Evolutionary conservation across 2,888 invertebrate species (phyloP).

Genomic region (Rhimphoctona megacephalus): DNA sequence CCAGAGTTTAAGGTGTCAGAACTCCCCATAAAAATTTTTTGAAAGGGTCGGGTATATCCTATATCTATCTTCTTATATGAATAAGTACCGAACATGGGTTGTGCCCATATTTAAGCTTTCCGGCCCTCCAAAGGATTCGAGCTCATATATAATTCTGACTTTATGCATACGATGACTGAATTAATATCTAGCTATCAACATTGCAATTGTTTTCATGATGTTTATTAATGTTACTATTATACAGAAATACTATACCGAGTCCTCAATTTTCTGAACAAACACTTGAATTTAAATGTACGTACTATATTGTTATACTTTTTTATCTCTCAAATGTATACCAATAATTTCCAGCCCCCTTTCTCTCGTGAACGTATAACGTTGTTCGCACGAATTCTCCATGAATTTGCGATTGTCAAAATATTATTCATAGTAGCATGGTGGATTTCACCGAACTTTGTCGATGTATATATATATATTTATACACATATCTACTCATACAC

Average conservation of each 20-base stretch:
- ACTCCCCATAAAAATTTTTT: neutral
- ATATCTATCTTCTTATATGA: neutral
- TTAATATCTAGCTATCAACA: neutral
- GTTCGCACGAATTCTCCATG: conserved; percentile 29
- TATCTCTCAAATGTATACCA: conserved; percentile 13
- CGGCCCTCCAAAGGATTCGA: neutral
- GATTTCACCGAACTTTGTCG: conserved; percentile 47
- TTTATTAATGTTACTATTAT: neutral
- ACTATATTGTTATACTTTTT: neutral
- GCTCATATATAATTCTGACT: neutral
- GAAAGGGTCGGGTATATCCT: too few relatives aligned
- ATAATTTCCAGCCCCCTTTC: conserved; percentile 16
- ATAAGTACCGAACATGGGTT: neutral
- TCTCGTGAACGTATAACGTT: neutral
- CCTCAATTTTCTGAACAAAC: neutral
- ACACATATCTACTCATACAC: conserved; percentile 24
- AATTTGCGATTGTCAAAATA: conserved; percentile 59
- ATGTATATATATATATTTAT: conserved; percentile 11
- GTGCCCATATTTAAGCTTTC: neutral
- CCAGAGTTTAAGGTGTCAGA: neutral
- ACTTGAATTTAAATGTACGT: too few relatives aligned
- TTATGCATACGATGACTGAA: neutral
- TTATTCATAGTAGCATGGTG: conserved; percentile 61
- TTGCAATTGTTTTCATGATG: neutral
- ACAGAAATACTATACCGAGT: neutral